Evolutionary conservation across 2,797 vertebrate genomes (phyloP), one percentile per base, ranked within the genome.

Genomic region (Hybognathus amarus): DNA sequence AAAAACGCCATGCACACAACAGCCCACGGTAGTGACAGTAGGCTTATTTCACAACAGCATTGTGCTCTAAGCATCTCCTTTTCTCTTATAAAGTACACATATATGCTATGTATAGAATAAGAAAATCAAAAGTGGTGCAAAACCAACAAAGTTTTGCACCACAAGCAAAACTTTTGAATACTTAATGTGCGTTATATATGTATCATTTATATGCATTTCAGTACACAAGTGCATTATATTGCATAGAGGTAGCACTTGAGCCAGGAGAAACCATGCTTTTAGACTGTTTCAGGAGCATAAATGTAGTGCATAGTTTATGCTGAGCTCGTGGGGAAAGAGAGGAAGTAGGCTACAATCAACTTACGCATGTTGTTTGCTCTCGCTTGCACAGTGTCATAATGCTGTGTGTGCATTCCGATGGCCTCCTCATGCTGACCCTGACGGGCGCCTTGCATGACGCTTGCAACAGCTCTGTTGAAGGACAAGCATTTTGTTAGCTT

Each of bases 371-470:
- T 98, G 86, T 97, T 97, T 84, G 96, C 92, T 87, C 97, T 95
- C 0, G 96, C 93, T 63, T 96, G 96, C 94, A 96, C 95, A 89
- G 95, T 96, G 86, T 98, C 97, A 82, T 95, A 99, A 89, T 97
- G 97, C 88, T 98, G 97, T 50, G 97, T 96, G 0, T 98, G 97
- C 92, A 98, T 97, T 67, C 97, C 97, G 0, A 98, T 96, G 92
- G 96, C 96, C 90, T 97, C 96, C 91, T 99, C 97, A 90, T 96
- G 97, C 91, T 98, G 97, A 85, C 95, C 94, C 90, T 96, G 96
- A 91, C 96, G 96, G 86, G 96, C 96, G 79, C 96, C 96, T 93
- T 99, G 97, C 96, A 99, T 96, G 90, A 97, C 98, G 59, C 95
- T 97, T 77, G 97, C 97, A 78, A 99, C 97, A 90, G 97, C 97